A percentile compares a stretch with the other conserved stretches of the same genome.
These are phyloP conservation scores for Hydrolagus colliei DNA, from an alignment of 2,797 vertebrate species.

Conservation along the genomic window DNA sequence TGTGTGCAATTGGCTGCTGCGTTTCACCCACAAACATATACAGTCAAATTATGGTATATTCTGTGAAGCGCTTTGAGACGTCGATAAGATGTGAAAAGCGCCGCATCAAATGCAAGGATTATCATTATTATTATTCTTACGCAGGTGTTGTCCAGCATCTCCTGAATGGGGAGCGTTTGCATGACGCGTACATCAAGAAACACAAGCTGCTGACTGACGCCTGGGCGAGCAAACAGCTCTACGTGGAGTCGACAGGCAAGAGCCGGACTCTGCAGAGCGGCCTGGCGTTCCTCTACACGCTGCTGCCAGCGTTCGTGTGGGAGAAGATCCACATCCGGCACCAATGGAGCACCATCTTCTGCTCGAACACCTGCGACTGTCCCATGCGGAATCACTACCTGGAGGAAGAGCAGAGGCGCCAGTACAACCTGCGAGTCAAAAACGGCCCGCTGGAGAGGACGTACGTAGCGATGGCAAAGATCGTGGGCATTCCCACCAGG, in stretches of 20 bases:
- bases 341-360: constrained; percentile 90
- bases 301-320: constrained; percentile 83
- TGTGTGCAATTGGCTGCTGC: too few relatives aligned
- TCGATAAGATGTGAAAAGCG: too few relatives aligned
- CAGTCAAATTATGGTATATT: too few relatives aligned
- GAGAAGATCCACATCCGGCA: constrained; percentile 69
- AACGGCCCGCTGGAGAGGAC: constrained; percentile 71
- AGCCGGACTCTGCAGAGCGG: constrained; percentile 91
- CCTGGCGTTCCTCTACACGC: constrained; percentile 78
- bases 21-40: too few relatives aligned
- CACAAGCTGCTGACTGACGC: constrained; percentile 66
- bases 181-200: constrained; percentile 72
- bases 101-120: too few relatives aligned
- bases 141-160: constrained; percentile 88
- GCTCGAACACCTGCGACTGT: constrained; percentile 79
- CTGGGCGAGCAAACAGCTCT: constrained; percentile 74
- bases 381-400: constrained; percentile 77
- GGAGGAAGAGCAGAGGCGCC: constrained; percentile 83
- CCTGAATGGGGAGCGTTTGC: constrained; percentile 76
- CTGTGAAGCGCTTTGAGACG: too few relatives aligned
- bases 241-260: constrained; percentile 86
- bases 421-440: constrained; percentile 74
- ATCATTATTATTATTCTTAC: constrained; percentile 25
- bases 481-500: constrained; percentile 72
- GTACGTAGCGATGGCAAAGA: constrained; percentile 77